Evolutionary conservation across 2,113 vertebrate genomes (phyloP), one percentile per base, ranked within the genome.

Genomic region (Agapornis roseicollis): DNA sequence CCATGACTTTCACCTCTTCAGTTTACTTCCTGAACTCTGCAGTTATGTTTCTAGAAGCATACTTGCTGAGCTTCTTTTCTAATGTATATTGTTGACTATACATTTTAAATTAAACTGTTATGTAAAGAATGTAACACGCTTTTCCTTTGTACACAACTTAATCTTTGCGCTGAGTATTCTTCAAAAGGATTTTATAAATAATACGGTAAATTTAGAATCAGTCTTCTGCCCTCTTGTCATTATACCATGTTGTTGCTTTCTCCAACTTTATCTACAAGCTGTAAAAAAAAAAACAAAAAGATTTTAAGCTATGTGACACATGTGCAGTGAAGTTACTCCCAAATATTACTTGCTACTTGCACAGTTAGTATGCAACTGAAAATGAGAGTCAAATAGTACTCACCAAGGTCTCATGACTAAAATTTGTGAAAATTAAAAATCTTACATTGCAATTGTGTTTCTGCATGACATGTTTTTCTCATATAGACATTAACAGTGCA

Each of bases 241-340:
- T 99, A 99, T 98, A 99, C 99, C 99, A 99, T 99, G 96, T 98
- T 99, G 99, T 99, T 99, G 98, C 99, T 99, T 97, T 99, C 99
- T 94, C 99, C 98, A 94, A 97, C 98, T 98, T 98, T 99, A 98
- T 99, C 99, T 98, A 98, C 99, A 92, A 99, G 99, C 99, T 99
- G 98, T 68, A 93, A 96, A 63, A 89, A 89, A 96, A 79, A 89
- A 98, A 58, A 96, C 50, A 97, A 88, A 90, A 80, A 93, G 55
- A 44, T 80, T 90, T 96, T 78, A 93, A 80, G 70, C 11, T 29
- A 20, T 14, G 13, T 84, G 56, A 74, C 25, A 64, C 50, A 73
- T 6, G 50, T 25, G 88, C 46, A 84, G n/a, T 86, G 9, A 85
- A 96, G 72, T 86, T 53, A 39, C 56, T 97, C 77, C 79, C 85